Percentiles rank a stretch among this genome's conserved stretches.
phyloP scores from a whole-genome alignment of 2,113 vertebrate species.

The Perca fluviatilis region DNA sequence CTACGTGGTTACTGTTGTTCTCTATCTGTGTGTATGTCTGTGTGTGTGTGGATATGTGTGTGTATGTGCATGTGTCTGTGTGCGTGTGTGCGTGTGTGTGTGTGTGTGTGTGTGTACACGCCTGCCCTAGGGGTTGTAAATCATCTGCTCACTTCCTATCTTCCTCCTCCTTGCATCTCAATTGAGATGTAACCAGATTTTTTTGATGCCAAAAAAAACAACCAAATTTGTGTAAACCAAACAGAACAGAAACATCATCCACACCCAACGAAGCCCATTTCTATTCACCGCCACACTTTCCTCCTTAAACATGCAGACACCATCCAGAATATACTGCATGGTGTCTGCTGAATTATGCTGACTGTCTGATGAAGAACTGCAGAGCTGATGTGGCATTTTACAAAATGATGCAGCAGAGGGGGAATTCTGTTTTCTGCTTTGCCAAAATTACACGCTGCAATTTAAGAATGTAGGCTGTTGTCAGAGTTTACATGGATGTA shows the following conservation, averaged over 20 bases:
- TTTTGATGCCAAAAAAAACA: neutral
- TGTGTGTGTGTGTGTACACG: neutral
- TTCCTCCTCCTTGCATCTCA: neutral
- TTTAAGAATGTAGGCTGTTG: slow-evolving; percentile 4
- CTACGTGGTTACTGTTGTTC: neutral
- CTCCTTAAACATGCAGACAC: neutral
- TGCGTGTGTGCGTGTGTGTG: neutral
- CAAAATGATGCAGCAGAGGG: slow-evolving; percentile 8
- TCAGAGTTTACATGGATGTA: neutral
- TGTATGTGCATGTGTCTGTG: neutral
- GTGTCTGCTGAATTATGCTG: neutral
- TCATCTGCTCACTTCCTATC: neutral
- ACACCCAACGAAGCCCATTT: neutral
- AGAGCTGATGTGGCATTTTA: slow-evolving; percentile 31
- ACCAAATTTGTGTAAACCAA: neutral
- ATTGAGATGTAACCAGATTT: slow-evolving; percentile 18
- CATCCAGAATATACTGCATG: neutral
- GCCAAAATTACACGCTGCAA: slow-evolving; percentile 1
- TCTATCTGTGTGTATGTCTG: neutral
- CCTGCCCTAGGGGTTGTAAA: neutral
- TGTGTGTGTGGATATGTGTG: slow-evolving; percentile 11
- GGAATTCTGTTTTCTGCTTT: slow-evolving; percentile 15
- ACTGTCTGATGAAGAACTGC: slow-evolving; percentile 6
- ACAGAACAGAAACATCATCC: neutral
- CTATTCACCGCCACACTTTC: neutral